A percentile compares a stretch with the other conserved stretches of the same genome.
Evolutionary conservation across 2,113 vertebrate genomes (phyloP).

Genomic region (Pachypanchax playfairii): DNA sequence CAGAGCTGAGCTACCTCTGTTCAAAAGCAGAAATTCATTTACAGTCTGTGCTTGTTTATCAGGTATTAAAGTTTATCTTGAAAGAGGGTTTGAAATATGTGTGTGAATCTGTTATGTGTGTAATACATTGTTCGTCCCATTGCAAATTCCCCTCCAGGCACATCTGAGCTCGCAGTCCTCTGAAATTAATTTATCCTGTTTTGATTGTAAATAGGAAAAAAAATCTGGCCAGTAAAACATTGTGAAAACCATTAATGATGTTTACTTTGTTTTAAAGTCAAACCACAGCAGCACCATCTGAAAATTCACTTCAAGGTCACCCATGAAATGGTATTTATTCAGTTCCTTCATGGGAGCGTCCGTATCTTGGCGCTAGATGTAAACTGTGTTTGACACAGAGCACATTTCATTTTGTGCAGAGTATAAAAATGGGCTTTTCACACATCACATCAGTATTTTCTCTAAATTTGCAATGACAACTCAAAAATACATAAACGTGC

Average conservation of each 20-base stretch:
- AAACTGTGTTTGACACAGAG: conserved; percentile 47
- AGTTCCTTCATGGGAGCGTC: conserved; percentile 19
- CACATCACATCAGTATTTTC: conserved; percentile 46
- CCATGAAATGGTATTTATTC: conserved; percentile 55
- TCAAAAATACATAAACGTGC: conserved; percentile 56
- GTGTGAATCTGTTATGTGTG: conserved; percentile 7
- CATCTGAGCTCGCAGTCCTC: conserved; percentile 28
- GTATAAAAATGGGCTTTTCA: conserved; percentile 48
- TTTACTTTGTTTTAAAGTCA: conserved; percentile 45
- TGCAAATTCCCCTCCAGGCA: conserved; percentile 35
- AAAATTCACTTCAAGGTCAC: conserved; percentile 53
- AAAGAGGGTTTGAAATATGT: conserved; percentile 23
- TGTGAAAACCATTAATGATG: conserved; percentile 27
- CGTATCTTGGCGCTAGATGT: conserved; percentile 30
- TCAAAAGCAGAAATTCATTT: not conserved
- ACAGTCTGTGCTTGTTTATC: not conserved
- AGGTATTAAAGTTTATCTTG: conserved; percentile 22
- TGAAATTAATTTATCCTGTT: conserved; percentile 49
- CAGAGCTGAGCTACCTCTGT: not conserved
- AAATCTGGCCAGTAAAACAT: conserved; percentile 28
- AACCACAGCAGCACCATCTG: conserved; percentile 29
- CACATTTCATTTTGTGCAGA: conserved; percentile 55
- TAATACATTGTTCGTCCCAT: conserved; percentile 24
- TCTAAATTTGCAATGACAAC: conserved; percentile 62
- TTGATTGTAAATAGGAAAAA: conserved; percentile 42